Evolutionary conservation across 2,888 invertebrate species (phyloP).

Genomic region (Sycophila texana): DNA sequence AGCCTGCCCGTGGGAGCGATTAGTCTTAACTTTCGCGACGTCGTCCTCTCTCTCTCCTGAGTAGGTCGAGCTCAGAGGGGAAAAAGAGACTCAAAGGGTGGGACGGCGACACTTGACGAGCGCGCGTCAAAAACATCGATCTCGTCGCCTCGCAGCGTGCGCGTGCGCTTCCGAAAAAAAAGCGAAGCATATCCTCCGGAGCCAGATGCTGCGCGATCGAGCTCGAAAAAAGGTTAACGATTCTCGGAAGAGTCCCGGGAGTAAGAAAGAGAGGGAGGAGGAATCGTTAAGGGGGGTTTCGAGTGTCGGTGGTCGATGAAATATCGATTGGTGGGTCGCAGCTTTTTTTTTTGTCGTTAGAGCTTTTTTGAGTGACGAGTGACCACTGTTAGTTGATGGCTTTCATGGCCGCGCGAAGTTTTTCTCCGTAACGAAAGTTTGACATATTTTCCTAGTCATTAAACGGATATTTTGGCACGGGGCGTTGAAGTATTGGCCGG

Average conservation of each 20-base stretch:
- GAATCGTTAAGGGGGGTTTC: slow-evolving; percentile 13
- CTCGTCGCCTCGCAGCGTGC: slow-evolving; percentile 20
- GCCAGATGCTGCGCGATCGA: slow-evolving; percentile 20
- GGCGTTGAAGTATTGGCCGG: no score
- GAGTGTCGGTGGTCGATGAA: slow-evolving; percentile 29
- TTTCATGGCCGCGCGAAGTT: background rate
- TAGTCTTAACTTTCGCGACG: slow-evolving; percentile 58
- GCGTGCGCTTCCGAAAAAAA: slow-evolving; percentile 18
- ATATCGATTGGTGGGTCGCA: slow-evolving; percentile 30
- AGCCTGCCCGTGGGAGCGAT: slow-evolving; percentile 63
- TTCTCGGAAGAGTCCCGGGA: slow-evolving; percentile 41
- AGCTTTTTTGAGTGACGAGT: background rate
- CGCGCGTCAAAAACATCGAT: slow-evolving; percentile 51
- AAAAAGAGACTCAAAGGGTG: background rate
- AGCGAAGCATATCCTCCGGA: slow-evolving; percentile 34
- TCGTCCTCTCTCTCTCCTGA: background rate
- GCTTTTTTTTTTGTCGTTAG: background rate
- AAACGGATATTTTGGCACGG: no score
- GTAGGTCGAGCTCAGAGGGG: background rate
- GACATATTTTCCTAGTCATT: no score
- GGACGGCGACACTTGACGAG: slow-evolving; percentile 36
- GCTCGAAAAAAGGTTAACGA: slow-evolving; percentile 37
- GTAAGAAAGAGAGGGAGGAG: background rate
- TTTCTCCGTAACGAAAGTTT: no score
- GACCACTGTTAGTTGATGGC: slow-evolving; percentile 5